These are phyloP conservation scores for Microtus oregoni DNA, from an alignment of 2,113 vertebrate genomes.

Conservation along the genomic window DNA sequence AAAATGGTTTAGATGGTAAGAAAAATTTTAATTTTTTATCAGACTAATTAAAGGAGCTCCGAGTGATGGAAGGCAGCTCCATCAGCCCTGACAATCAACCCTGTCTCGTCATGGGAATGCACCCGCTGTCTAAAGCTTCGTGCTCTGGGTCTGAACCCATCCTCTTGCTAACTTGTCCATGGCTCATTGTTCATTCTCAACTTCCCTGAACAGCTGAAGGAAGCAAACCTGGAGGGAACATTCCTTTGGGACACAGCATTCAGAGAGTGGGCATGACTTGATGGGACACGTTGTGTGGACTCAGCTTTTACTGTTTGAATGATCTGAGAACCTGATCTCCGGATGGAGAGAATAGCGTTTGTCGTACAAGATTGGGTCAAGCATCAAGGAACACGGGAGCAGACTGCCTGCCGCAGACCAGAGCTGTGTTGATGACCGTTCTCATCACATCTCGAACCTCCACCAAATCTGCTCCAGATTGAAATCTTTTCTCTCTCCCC, in stretches of 20 bases:
- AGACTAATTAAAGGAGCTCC: neutral
- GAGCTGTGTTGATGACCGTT: neutral
- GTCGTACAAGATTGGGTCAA: neutral
- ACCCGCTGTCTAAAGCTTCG: neutral
- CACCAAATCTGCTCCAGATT: neutral
- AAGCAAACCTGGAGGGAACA: neutral
- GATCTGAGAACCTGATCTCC: neutral
- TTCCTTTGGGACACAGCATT: neutral
- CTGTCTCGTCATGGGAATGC: neutral
- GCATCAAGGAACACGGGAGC: neutral
- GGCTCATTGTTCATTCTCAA: neutral
- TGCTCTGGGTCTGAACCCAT: neutral
- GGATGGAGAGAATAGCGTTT: neutral
- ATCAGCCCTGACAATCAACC: neutral
- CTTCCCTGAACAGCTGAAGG: neutral
- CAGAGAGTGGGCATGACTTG: neutral
- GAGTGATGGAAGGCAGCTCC: neutral
- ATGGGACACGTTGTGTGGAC: fast-evolving
- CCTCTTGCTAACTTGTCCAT: neutral
- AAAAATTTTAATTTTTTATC: neutral
- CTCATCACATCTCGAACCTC: neutral
- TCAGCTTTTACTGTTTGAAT: neutral
- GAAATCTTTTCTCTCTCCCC: neutral
- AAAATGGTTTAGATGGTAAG: neutral
- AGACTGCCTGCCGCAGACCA: neutral